These are phyloP conservation scores for Zele albiditarsus DNA, from an alignment of 2,888 invertebrate species.

Conservation along the genomic window DNA sequence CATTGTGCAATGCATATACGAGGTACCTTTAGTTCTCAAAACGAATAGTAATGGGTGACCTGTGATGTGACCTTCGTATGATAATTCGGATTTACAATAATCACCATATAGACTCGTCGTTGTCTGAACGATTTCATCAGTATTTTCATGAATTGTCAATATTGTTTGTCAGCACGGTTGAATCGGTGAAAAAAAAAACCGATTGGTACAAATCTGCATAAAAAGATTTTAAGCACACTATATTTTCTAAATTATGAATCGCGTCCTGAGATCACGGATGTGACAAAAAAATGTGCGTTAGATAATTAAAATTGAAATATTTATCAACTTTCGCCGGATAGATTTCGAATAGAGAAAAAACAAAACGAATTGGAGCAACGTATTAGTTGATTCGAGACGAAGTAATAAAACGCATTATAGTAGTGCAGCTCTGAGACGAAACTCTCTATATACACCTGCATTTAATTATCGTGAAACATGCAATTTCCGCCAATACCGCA, in stretches of 20 bases:
- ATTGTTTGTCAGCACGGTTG: not conserved
- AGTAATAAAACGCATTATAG: slow-evolving; percentile 52
- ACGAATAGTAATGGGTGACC: slow-evolving; percentile 33
- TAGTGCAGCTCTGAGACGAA: slow-evolving; percentile 43
- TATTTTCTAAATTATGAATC: no score
- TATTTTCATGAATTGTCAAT: not conserved
- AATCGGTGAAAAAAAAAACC: not conserved
- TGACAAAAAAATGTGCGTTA: no score
- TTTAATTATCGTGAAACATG: slow-evolving; percentile 47
- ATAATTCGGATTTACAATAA: slow-evolving; percentile 14
- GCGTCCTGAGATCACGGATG: no score
- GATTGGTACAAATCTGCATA: no score
- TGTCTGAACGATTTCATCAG: not conserved
- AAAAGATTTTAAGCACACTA: no score
- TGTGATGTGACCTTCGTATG: slow-evolving; percentile 18
- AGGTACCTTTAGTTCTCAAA: slow-evolving; percentile 10
- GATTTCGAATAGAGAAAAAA: not conserved
- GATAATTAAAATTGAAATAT: no score
- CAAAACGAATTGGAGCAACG: slow-evolving; percentile 30
- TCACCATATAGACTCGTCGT: not conserved
- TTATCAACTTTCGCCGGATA: no score
- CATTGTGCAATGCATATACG: slow-evolving; percentile 13
- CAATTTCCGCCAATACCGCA: slow-evolving; percentile 47
- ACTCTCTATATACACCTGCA: slow-evolving; percentile 40
- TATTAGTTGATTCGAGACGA: slow-evolving; percentile 30